phyloP scores from a whole-genome alignment of 2,113 vertebrate species.

The Otus sunia region DNA sequence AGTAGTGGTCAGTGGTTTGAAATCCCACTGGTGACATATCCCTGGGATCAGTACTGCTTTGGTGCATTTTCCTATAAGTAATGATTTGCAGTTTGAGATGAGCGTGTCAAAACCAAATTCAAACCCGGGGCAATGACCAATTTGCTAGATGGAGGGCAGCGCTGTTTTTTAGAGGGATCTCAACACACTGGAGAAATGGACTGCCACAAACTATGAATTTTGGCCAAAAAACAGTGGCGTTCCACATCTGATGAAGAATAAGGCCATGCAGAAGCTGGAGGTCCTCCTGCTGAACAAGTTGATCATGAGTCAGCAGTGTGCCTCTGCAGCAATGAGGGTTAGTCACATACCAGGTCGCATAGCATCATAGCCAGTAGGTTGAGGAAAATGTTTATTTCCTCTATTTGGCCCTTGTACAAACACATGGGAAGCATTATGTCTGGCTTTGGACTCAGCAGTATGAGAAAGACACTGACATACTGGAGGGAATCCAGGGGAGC shows the following conservation, averaged over 20 bases:
- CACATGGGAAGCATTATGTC: neutral
- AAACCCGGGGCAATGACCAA: neutral
- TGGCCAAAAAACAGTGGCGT: neutral
- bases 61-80: neutral
- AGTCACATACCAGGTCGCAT: neutral
- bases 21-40: neutral
- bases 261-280: neutral
- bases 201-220: neutral
- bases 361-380: neutral
- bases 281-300: neutral
- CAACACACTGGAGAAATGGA: neutral
- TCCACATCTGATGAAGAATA: neutral
- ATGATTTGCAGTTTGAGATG: neutral
- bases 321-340: neutral
- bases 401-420: neutral
- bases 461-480: neutral
- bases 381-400: neutral
- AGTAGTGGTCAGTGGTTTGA: neutral
- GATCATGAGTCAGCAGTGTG: fast-evolving
- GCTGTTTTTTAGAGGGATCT: neutral
- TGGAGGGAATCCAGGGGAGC: neutral
- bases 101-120: neutral
- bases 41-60: neutral
- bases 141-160: neutral
- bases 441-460: neutral